Evolutionary conservation across 2,888 invertebrate genomes (phyloP).

Genomic region (Oegoconia quadripuncta): DNA sequence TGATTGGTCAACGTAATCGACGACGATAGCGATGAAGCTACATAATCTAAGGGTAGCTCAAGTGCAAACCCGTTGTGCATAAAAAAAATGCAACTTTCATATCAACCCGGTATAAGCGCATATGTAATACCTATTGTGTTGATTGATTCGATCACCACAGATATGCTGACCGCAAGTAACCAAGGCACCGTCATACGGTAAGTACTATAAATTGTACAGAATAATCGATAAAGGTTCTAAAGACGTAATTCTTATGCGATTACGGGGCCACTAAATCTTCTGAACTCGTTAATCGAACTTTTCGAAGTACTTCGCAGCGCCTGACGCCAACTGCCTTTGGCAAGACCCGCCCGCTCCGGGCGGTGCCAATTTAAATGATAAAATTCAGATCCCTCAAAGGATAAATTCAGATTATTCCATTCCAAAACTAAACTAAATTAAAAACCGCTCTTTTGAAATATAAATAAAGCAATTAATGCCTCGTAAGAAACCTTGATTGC

Average conservation of each 20-base stretch:
- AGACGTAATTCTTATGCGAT: slow-evolving; percentile 66
- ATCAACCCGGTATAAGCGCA: too few relatives aligned
- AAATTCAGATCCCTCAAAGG: slow-evolving; percentile 67
- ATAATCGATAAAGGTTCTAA: slow-evolving; percentile 43
- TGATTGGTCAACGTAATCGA: too few relatives aligned
- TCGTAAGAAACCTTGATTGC: too few relatives aligned
- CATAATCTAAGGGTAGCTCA: too few relatives aligned
- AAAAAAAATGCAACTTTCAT: too few relatives aligned
- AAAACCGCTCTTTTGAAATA: slow-evolving; percentile 26
- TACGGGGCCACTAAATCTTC: slow-evolving; percentile 68
- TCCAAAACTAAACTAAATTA: slow-evolving; percentile 47
- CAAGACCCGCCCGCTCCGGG: slow-evolving; percentile 51
- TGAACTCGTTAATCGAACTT: slow-evolving; percentile 74
- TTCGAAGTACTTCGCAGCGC: slow-evolving; percentile 60
- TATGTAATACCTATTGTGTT: too few relatives aligned
- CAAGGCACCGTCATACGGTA: too few relatives aligned
- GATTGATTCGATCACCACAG: too few relatives aligned
- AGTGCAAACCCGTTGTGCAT: too few relatives aligned
- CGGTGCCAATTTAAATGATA: slow-evolving; percentile 72
- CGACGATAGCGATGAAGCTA: too few relatives aligned
- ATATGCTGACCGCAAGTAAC: too few relatives aligned
- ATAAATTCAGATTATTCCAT: slow-evolving; percentile 57
- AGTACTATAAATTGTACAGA: slow-evolving; percentile 36
- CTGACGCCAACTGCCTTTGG: slow-evolving; percentile 71
- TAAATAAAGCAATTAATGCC: slow-evolving; percentile 2